Base-by-base conservation (phyloP, 2,888 invertebrate species). In the Hymenopus coronatus region DNA sequence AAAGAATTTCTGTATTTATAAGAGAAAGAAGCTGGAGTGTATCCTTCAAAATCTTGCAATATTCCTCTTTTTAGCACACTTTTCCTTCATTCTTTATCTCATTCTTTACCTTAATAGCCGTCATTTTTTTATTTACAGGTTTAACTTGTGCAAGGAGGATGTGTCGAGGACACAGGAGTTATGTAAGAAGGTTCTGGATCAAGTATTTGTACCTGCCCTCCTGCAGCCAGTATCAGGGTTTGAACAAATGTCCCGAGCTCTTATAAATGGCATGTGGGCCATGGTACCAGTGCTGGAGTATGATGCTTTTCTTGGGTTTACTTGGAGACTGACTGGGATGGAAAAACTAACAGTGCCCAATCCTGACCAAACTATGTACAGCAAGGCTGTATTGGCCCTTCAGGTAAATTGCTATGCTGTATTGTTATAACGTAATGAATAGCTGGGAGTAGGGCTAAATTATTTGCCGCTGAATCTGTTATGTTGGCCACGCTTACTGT, bases 191-290 rank as follows among this genome's bases (percentile, higher is more conserved):
- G 89, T 95, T 0, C 93, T 95, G 88, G 94, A 95, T 0, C 94
- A 95, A 3, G 94, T 96, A 0, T 96, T 95, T 91, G 93, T 94
- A 14, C 96, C 97, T 0, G 94, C 94, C 46, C 92, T 97, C 15
- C 94, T 94, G 88, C 94, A 94, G 84, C 95, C 95, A 3, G 94
- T 95, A 0, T 93, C 95, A 83, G 94, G 96, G 88, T 97, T 97
- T 92, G 93, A 95, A 88, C 93, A 95, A 91, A 96, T 97, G 95
- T 94, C 96, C 0, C 92, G 92, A 0, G 94, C 95, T 1, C 93
- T 97, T 91, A 92, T 97, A 2, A 94, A 96, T 87, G 97, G 97
- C 0, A 93, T 97, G 92, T 96, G 96, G 96, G 94, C 94, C 6
- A 93, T 96, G 84, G 96, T 96, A 92, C 96, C 96, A 0, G 93